Evolutionary conservation across 2,113 vertebrate species (phyloP), one percentile per base, ranked within the genome.

Genomic region (Guaruba guarouba): DNA sequence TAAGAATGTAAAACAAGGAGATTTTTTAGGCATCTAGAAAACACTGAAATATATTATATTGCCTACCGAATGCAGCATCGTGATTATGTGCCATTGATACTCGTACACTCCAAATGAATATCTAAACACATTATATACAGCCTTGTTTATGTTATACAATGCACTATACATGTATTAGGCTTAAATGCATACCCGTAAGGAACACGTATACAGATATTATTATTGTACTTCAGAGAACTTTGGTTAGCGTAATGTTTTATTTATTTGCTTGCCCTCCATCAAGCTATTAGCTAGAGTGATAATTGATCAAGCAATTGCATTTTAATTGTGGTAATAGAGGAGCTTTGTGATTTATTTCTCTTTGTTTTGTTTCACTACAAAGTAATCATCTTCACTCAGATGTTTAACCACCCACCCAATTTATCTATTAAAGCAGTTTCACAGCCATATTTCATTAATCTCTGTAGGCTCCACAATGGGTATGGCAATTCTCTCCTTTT

Each of bases 341-440:
- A 37, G 46, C 59, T 92, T 95, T 85, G 87, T 96, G 73, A 92
- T 96, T 97, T 96, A 94, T 97, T 96, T 93, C 62, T 97, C 92
- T 97, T 96, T 97, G 86, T 91, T 97, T 96, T 96, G 82, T 97
- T 94, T 96, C 83, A 84, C 66, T 95, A 70, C 84, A 75, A 90
- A 96, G 89, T 95, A 96, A 97, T 97, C 92, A 91, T 96, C 84
- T 93, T 92, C 0, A 0, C 77, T 97, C 92, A 95, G 95, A 90
- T 95, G 86, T 94, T 96, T 97, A 86, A 92, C 88, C 62, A 88
- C 92, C 82, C 92, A 84, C 74, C 62, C 88, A 96, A 92, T 97
- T 92, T 95, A 76, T 95, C 85, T 96, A 80, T 92, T 96, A 92
- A 96, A 96, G 73, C 67, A 82, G 28, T 68, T 92, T 84, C 86